phyloP scores from a whole-genome alignment of 2,888 invertebrate species.

The Catotricha subobsoleta region DNA sequence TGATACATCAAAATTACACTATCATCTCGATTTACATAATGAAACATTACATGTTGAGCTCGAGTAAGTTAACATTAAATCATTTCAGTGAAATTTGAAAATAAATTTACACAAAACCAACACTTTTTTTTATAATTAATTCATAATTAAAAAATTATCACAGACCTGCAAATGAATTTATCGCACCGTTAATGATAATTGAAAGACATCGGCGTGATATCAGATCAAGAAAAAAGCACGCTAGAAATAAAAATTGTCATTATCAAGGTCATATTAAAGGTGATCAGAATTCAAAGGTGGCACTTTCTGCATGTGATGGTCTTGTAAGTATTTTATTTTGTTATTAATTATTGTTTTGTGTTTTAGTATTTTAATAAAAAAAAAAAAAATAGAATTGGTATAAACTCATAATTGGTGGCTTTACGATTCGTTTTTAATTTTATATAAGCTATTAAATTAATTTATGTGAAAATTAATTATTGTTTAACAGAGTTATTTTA shows the following conservation, averaged over 20 bases:
- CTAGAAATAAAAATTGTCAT: conserved; percentile 47
- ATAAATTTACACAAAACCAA: not conserved
- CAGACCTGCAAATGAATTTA: conserved; percentile 47
- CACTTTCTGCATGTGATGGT: conserved; percentile 66
- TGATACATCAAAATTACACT: conserved; percentile 12
- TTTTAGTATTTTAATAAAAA: too few relatives aligned
- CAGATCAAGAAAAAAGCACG: conserved; percentile 35
- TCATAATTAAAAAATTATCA: conserved; percentile 10
- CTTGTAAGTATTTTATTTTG: conserved; percentile 44
- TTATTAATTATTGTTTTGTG: too few relatives aligned
- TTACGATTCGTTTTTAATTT: too few relatives aligned
- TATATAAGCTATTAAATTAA: too few relatives aligned
- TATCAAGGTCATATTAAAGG: conserved; percentile 59
- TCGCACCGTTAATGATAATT: conserved; percentile 50
- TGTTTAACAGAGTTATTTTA: too few relatives aligned
- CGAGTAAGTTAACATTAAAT: conserved; percentile 18
- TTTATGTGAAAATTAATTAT: too few relatives aligned
- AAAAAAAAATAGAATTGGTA: too few relatives aligned
- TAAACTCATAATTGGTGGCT: too few relatives aligned
- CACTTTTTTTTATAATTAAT: not conserved
- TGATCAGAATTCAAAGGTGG: conserved; percentile 49
- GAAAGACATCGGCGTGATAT: conserved; percentile 42
- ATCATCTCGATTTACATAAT: conserved; percentile 20
- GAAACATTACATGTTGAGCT: conserved; percentile 27
- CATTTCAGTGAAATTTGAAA: not conserved